Evolutionary conservation across 2,113 vertebrate species (phyloP), one percentile per base, ranked within the genome.

Genomic region (Chinchilla lanigera): DNA sequence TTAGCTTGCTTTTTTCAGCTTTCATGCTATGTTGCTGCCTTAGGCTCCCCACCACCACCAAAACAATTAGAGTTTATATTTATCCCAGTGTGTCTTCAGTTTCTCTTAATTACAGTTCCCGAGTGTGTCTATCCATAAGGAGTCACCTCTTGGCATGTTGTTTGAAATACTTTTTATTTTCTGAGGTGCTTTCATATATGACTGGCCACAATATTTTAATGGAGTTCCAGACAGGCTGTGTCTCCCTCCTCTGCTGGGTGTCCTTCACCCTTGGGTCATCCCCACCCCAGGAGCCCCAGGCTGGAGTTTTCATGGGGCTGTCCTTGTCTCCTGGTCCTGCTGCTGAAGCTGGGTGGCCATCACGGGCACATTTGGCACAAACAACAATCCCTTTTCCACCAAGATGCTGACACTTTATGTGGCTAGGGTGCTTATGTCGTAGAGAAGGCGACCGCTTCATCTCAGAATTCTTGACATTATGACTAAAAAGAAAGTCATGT

Each of bases 281-380:
- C 0, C 19, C 6, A 38, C 4, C 22, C 2, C 84, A 7, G 5
- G 0, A 4, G 8, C 24, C 20, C 20, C 38, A 44, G 1, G 2
- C 19, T 4, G 69, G 41, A 1, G 13, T 3, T 16, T 47, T 5
- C 0, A 5, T 1, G 11, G 17, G 2, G 3, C 2, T 86, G 24
- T 28, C 24, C 11, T 13, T 65, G 19, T 3, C 2, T 44, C 35
- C 19, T 44, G 7, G 5, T 1, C 17, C 17, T 28, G 16, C 9
- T 58, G 22, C 12, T 22, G 5, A 1, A 56, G 22, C 38, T 41
- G 58, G 8, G 16, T 33, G 56, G 8, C 6, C 26, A 14, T n/a
- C 22, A 13, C 0, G 8, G 2, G 12, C 11, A 35, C 1, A 28
- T 14, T 3, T 3, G 4, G 10, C 1, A 2, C 3, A 28, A 3